phyloP scores from a whole-genome alignment of 2,888 invertebrate genomes.

The Morpho achilles region DNA sequence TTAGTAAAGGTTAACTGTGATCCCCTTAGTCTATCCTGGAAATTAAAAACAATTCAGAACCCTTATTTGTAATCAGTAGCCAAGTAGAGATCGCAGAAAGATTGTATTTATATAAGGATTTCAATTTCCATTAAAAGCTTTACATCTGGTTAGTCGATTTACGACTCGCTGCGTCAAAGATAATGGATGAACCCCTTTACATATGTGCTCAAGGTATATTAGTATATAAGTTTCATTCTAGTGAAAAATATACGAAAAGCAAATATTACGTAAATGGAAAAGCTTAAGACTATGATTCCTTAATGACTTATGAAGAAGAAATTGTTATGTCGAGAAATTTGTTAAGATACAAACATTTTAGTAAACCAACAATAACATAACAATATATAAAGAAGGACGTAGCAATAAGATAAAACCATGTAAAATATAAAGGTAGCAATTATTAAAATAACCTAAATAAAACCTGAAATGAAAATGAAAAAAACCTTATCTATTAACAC shows the following conservation, averaged over 20 bases:
- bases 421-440: too few species aligned
- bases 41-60: constrained; percentile 9
- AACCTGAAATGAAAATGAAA: not conserved
- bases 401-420: not conserved
- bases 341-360: too few species aligned
- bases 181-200: too few species aligned
- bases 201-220: not conserved
- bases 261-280: too few species aligned
- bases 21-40: constrained; percentile 5
- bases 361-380: too few species aligned
- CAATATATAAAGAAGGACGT: too few species aligned
- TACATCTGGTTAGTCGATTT: not conserved
- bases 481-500: constrained; percentile 13
- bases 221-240: not conserved
- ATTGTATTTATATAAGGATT: constrained; percentile 1
- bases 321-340: too few species aligned
- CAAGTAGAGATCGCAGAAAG: constrained; percentile 1
- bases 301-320: too few species aligned
- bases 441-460: not conserved
- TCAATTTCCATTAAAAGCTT: constrained; percentile 2
- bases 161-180: too few species aligned
- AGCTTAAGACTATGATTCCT: too few species aligned
- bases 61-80: constrained; percentile 5
- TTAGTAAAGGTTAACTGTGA: constrained; percentile 3
- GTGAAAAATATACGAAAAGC: too few species aligned